These are phyloP conservation scores for Acipenser ruthenus DNA, from an alignment of 2,797 vertebrate genomes.

Conservation along the genomic window DNA sequence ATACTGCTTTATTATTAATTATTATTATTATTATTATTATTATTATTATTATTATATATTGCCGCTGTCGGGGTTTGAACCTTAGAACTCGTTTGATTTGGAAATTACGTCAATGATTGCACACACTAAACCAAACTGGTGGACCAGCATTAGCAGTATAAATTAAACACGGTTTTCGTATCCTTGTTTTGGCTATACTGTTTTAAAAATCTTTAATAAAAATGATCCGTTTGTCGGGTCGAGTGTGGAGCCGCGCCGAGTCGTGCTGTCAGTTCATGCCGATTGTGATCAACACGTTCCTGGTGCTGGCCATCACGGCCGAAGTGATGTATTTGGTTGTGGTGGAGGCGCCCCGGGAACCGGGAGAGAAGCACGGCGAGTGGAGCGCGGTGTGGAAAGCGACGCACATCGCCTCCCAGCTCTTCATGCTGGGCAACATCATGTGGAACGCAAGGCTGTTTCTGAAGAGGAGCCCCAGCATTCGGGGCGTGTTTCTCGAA, in stretches of 20 bases:
- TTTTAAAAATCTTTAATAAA: background rate
- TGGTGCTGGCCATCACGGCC: slow-evolving; percentile 66
- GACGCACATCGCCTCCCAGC: slow-evolving; percentile 63
- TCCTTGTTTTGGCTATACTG: background rate
- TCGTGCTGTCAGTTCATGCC: slow-evolving; percentile 46
- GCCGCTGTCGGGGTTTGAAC: no score
- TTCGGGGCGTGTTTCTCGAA: slow-evolving; percentile 76
- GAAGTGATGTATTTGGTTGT: slow-evolving; percentile 67
- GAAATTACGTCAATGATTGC: no score
- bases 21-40: no score
- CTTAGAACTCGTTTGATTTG: no score
- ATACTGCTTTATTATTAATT: no score
- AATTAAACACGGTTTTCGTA: background rate
- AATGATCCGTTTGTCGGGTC: slow-evolving; percentile 43
- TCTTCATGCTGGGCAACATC: slow-evolving; percentile 76
- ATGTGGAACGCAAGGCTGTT: slow-evolving; percentile 78
- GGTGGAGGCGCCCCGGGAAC: slow-evolving; percentile 54
- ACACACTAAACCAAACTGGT: background rate
- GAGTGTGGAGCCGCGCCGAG: slow-evolving; percentile 43
- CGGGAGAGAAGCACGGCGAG: slow-evolving; percentile 40
- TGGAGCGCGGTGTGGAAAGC: slow-evolving; percentile 58
- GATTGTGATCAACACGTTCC: slow-evolving; percentile 60
- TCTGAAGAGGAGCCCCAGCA: slow-evolving; percentile 67
- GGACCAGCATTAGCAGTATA: no score
- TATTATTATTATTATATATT: no score